A percentile compares a stretch with the other conserved stretches of the same genome.
These are phyloP conservation scores for Parambassis ranga DNA, from an alignment of 2,797 vertebrate species.

Conservation along the genomic window DNA sequence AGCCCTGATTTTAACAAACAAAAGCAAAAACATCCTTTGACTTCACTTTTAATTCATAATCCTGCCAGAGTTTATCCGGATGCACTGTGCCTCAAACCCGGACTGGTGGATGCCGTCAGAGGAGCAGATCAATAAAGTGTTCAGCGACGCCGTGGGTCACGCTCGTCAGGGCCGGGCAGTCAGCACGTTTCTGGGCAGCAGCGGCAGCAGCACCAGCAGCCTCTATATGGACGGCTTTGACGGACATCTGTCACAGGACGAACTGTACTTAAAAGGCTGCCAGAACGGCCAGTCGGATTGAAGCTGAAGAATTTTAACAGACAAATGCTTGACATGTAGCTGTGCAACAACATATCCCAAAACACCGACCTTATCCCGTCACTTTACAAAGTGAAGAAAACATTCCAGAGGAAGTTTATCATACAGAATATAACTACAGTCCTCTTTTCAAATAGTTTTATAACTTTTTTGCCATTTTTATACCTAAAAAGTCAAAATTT, in stretches of 20 bases:
- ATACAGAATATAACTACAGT: constrained; percentile 13
- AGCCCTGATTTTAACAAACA: no score
- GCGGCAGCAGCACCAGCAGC: constrained; percentile 83
- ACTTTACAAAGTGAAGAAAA: constrained; percentile 55
- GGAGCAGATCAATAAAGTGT: constrained; percentile 99
- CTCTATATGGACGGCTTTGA: constrained; percentile 91
- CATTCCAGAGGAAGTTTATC: constrained; percentile 66
- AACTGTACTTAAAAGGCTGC: constrained; percentile 88
- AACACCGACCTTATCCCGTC: constrained; percentile 56
- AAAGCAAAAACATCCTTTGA: background rate
- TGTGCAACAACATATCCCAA: constrained; percentile 56
- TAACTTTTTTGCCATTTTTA: constrained; percentile 53
- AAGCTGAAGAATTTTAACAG: constrained; percentile 34
- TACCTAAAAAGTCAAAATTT: constrained; percentile 17
- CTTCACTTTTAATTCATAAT: background rate
- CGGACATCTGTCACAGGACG: constrained; percentile 90
- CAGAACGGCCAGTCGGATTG: constrained; percentile 91
- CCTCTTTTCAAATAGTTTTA: constrained; percentile 43
- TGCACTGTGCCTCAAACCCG: constrained; percentile 97
- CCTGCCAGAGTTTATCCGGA: constrained; percentile 95
- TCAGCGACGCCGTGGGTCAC: constrained; percentile 96
- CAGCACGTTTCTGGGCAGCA: constrained; percentile 85
- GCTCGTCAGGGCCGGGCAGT: constrained; percentile 96
- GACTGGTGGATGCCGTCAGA: constrained; percentile 99
- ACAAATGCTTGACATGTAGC: constrained; percentile 60